A percentile compares a stretch with the other conserved stretches of the same genome.
Conservation (phyloP, 2,888 invertebrate species). For the Venusia cambrica region DNA sequence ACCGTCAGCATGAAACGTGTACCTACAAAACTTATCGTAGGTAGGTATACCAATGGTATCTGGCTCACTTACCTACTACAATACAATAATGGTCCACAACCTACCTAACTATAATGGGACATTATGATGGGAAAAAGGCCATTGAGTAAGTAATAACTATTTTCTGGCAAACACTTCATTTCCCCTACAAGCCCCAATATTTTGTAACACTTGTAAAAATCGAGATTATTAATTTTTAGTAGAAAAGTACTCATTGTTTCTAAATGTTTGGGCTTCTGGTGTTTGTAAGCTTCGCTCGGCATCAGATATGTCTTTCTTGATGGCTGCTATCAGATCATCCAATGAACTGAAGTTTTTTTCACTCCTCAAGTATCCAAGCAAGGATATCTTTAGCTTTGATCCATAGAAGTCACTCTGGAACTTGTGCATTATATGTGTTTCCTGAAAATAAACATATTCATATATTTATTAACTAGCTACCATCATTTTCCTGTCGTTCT, state of each 20-base stretch:
- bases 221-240: constrained; percentile 4
- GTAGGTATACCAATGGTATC: too few species aligned
- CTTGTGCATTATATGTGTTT: constrained; percentile 94
- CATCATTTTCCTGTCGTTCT: too few species aligned
- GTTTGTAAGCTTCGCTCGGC: constrained; percentile 83
- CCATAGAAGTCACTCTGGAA: constrained; percentile 95
- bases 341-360: constrained; percentile 90
- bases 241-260: constrained; percentile 77
- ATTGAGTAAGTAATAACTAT: too few species aligned
- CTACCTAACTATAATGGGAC: too few species aligned
- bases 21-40: too few species aligned
- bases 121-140: too few species aligned
- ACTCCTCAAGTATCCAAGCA: constrained; percentile 91
- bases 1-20: too few species aligned
- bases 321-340: constrained; percentile 88
- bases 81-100: too few species aligned
- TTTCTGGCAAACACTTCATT: too few species aligned
- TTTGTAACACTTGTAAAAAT: too few species aligned
- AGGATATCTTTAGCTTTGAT: constrained; percentile 86
- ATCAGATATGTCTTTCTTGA: constrained; percentile 88
- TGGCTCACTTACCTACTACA: too few species aligned
- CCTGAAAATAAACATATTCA: constrained; percentile 84
- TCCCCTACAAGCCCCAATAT: too few species aligned
- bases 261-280: constrained; percentile 69
- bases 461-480: neutral